Evolutionary conservation across 2,113 vertebrate species (phyloP).

Genomic region (Saccopteryx leptura): DNA sequence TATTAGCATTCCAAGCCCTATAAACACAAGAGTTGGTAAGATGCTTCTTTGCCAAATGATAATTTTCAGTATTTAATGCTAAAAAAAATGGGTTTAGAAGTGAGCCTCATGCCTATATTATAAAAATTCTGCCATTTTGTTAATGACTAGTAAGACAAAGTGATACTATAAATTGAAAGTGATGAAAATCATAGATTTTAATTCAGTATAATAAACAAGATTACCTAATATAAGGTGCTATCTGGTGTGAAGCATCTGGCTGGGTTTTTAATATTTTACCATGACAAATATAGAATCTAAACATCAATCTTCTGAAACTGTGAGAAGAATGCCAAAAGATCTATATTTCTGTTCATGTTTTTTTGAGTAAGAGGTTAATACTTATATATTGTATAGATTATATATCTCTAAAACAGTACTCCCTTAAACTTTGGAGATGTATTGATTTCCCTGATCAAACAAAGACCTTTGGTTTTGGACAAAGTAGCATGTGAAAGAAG

Average conservation of each 20-base stretch:
- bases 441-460: background rate
- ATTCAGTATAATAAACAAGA: background rate
- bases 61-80: slow-evolving; percentile 14
- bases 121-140: background rate
- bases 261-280: background rate
- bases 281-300: background rate
- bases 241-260: background rate
- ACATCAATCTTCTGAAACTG: background rate
- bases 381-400: background rate
- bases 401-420: background rate
- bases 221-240: background rate
- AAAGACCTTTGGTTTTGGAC: background rate
- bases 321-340: background rate
- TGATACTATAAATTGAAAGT: background rate
- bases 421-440: background rate
- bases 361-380: background rate
- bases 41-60: background rate
- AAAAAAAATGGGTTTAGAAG: background rate
- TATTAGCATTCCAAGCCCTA: background rate
- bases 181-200: background rate
- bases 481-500: background rate
- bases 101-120: background rate
- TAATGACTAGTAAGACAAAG: background rate
- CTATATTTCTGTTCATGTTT: background rate
- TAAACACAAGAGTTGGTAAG: background rate